Conservation (phyloP, 2,888 invertebrate species). For the Zygothrica quintamaculata region DNA sequence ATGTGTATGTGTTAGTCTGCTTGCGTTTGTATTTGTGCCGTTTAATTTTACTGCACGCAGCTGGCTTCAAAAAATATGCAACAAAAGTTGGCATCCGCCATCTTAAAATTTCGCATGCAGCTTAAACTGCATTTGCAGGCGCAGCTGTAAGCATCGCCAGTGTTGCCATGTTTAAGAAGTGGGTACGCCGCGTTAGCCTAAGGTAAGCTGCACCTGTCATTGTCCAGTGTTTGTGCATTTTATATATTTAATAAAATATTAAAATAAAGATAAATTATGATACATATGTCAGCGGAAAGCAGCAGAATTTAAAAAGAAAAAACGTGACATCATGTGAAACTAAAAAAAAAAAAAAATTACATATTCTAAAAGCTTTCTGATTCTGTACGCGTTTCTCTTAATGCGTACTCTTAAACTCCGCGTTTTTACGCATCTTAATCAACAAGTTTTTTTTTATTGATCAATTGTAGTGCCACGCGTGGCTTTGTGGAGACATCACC, state of each 20-base stretch:
- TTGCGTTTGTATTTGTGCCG: slow-evolving; percentile 7
- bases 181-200: slow-evolving; percentile 84
- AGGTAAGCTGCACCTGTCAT: slow-evolving; percentile 75
- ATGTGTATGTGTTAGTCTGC: not conserved
- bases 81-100: slow-evolving; percentile 31
- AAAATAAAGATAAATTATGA: too few species aligned
- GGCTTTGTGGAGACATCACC: slow-evolving; percentile 83
- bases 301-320: not conserved
- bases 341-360: slow-evolving; percentile 19
- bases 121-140: slow-evolving; percentile 23
- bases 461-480: slow-evolving; percentile 80
- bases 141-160: slow-evolving; percentile 37
- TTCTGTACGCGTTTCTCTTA: slow-evolving; percentile 33
- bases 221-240: slow-evolving; percentile 17
- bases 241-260: slow-evolving; percentile 62
- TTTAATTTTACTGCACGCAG: slow-evolving; percentile 40
- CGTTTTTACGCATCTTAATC: slow-evolving; percentile 49
- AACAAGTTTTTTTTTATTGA: slow-evolving; percentile 49
- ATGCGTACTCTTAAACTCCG: too few species aligned
- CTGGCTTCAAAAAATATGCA: slow-evolving; percentile 50
- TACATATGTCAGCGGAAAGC: not conserved
- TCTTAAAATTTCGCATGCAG: slow-evolving; percentile 36
- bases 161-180: slow-evolving; percentile 82
- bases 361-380: slow-evolving; percentile 39
- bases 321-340: slow-evolving; percentile 52